Percentiles rank a stretch among this genome's conserved stretches.
Conservation (phyloP, 2,797 vertebrate genomes). For the Leuciscus waleckii region DNA sequence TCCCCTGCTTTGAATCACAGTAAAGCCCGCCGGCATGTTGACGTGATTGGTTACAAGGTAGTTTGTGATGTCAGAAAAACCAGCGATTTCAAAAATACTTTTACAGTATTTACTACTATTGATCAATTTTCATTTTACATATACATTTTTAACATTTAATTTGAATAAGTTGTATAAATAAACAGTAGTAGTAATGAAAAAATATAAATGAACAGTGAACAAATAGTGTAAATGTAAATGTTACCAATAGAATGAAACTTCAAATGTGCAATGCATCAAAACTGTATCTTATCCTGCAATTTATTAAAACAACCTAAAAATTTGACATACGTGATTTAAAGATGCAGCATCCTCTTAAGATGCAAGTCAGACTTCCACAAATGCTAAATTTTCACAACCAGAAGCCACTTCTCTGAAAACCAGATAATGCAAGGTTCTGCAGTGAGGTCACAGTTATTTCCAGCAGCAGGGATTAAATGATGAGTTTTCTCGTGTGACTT, state of each 20-base stretch:
- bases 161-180: not conserved
- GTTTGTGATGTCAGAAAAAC: too few relatives aligned
- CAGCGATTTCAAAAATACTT: not conserved
- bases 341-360: not conserved
- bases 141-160: not conserved
- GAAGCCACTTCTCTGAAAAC: not conserved
- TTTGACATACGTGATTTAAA: not conserved
- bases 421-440: not conserved
- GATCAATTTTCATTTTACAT: not conserved
- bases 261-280: not conserved
- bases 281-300: not conserved
- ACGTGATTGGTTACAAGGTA: too few relatives aligned
- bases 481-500: conserved; percentile 62
- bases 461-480: conserved; percentile 60
- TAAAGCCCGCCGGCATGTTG: too few relatives aligned
- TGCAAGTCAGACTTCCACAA: not conserved
- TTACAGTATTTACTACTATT: not conserved
- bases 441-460: conserved; percentile 36
- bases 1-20: too few relatives aligned
- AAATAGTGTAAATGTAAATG: not conserved
- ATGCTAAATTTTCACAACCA: not conserved
- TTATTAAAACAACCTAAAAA: not conserved
- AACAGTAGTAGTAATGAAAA: not conserved
- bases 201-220: not conserved
- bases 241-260: not conserved